These are phyloP conservation scores for Tetraneura akinire DNA, from an alignment of 1,140 invertebrate genomes.

Conservation along the genomic window DNA sequence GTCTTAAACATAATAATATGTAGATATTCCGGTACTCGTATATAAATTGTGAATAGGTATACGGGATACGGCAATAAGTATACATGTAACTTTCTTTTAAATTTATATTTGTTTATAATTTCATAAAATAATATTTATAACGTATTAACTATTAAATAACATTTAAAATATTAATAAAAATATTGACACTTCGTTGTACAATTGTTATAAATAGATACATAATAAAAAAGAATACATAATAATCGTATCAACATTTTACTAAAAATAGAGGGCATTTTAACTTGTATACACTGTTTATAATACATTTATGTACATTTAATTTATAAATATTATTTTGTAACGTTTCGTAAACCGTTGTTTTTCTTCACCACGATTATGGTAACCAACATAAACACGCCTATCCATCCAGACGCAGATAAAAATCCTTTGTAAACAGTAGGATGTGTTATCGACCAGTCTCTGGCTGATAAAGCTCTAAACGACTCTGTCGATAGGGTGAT, in stretches of 20 bases:
- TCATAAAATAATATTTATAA: background rate
- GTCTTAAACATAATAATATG: no score
- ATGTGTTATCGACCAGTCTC: constrained; percentile 64
- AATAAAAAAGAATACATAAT: background rate
- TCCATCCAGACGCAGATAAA: constrained; percentile 63
- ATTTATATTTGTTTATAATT: no score
- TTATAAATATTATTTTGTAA: constrained; percentile 45
- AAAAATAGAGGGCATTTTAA: background rate
- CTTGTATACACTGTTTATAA: background rate
- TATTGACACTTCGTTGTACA: background rate
- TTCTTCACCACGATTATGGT: constrained; percentile 54
- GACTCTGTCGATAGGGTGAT: constrained; percentile 66
- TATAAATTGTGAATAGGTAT: no score
- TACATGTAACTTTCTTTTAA: no score
- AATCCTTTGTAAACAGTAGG: constrained; percentile 64
- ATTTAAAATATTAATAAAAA: background rate
- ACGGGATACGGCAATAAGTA: no score
- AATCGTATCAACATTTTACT: background rate
- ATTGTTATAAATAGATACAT: no score
- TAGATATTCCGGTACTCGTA: no score
- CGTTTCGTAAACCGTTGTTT: constrained; percentile 54
- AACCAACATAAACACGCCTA: constrained; percentile 60
- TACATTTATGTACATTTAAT: constrained; percentile 31
- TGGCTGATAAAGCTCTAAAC: constrained; percentile 64
- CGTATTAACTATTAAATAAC: constrained; percentile 20